Evolutionary conservation across 2,888 invertebrate genomes (phyloP).

Genomic region (Lypha dubia): DNA sequence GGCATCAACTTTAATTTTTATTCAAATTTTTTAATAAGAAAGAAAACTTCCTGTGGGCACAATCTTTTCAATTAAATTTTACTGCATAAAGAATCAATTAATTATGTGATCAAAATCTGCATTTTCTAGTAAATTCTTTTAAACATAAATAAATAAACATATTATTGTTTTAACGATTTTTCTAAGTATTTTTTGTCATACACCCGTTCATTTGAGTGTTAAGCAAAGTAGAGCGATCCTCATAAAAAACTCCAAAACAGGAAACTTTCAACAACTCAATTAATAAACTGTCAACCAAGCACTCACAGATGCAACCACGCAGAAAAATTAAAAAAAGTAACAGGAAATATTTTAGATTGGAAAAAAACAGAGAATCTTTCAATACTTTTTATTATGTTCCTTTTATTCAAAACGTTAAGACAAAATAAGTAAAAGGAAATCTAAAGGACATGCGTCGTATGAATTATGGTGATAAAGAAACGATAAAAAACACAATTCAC

Average conservation of each 20-base stretch:
- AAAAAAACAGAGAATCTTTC: constrained; percentile 13
- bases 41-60: too few species aligned
- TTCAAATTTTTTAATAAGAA: too few species aligned
- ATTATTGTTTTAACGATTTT: too few species aligned
- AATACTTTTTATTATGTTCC: neutral
- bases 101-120: too few species aligned
- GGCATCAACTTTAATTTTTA: too few species aligned
- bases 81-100: too few species aligned
- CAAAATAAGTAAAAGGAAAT: constrained; percentile 2
- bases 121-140: too few species aligned
- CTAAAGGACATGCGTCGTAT: constrained; percentile 14
- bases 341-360: constrained; percentile 35
- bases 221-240: neutral
- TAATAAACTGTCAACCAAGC: constrained; percentile 27
- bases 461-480: neutral
- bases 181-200: neutral
- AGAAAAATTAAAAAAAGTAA: constrained; percentile 26
- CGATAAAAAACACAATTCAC: constrained; percentile 47
- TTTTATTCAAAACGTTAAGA: neutral
- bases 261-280: constrained; percentile 52
- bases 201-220: too few species aligned
- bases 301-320: neutral
- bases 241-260: neutral
- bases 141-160: too few species aligned
- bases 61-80: too few species aligned